Evolutionary conservation across 1,140 invertebrate genomes (phyloP).

Genomic region (Pinna nobilis): DNA sequence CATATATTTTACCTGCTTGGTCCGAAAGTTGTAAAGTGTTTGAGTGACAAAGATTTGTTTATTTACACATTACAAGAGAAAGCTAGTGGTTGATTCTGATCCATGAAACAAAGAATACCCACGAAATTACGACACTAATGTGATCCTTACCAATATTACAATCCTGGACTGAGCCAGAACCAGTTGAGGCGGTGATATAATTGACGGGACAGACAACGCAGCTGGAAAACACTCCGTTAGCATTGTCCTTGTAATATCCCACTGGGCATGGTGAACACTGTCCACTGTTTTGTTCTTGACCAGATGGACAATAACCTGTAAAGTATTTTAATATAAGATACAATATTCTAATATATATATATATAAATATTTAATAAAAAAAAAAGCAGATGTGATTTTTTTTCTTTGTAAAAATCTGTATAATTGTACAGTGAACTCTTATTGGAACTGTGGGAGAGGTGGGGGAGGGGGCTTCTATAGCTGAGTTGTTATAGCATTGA

Average conservation of each 20-base stretch:
- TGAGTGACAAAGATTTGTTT: too few relatives aligned
- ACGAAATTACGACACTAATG: too few relatives aligned
- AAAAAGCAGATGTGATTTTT: background rate
- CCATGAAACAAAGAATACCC: too few relatives aligned
- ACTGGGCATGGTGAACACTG: conserved; percentile 35
- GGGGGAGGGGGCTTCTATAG: too few relatives aligned
- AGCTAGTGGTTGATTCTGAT: too few relatives aligned
- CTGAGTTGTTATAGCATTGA: too few relatives aligned
- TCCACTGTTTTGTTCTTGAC: conserved; percentile 37
- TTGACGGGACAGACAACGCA: conserved; percentile 42
- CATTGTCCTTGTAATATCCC: conserved; percentile 52
- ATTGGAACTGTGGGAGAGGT: too few relatives aligned
- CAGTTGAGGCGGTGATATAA: conserved; percentile 31
- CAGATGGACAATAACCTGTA: conserved; percentile 47
- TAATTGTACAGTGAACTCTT: too few relatives aligned
- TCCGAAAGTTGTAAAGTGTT: too few relatives aligned
- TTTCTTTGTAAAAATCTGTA: too few relatives aligned
- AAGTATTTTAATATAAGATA: background rate
- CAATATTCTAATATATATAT: background rate
- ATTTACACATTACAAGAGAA: too few relatives aligned
- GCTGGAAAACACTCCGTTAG: conserved; percentile 12
- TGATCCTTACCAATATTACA: conserved; percentile 49
- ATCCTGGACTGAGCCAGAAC: conserved; percentile 8
- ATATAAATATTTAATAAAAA: background rate
- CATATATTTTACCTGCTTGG: too few relatives aligned